phyloP scores from a whole-genome alignment of 2,797 vertebrate genomes.

The Cirrhinus molitorella region DNA sequence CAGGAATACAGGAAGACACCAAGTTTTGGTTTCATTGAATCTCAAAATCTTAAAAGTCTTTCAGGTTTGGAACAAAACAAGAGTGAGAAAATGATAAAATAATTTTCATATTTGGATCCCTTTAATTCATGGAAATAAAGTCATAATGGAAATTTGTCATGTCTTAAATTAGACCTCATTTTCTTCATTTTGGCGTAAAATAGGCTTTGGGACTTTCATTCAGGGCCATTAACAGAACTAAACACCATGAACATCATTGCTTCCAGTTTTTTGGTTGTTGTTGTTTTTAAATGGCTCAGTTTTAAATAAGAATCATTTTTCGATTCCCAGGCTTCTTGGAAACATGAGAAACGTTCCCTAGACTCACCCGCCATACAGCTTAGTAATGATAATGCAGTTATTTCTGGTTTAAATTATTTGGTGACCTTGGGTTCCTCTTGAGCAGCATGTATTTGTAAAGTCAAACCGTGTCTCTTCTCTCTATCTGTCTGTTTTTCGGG shows the following conservation, averaged over 20 bases:
- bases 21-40: too few relatives aligned
- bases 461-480: conserved; percentile 49
- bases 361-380: neutral
- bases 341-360: neutral
- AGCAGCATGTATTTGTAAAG: conserved; percentile 49
- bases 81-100: neutral
- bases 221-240: neutral
- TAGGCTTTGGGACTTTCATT: neutral
- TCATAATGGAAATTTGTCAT: neutral
- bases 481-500: neutral
- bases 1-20: neutral
- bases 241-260: neutral
- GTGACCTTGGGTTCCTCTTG: conserved; percentile 62
- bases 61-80: neutral
- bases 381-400: conserved; percentile 59
- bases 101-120: neutral
- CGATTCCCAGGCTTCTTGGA: neutral
- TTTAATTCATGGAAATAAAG: neutral
- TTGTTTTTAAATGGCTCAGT: neutral
- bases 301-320: neutral
- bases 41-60: too few relatives aligned
- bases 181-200: neutral
- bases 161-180: neutral
- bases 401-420: conserved; percentile 57
- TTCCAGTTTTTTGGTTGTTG: neutral